These are phyloP conservation scores for Myanophis thanlyinensis DNA, from an alignment of 2,113 vertebrate species.

Conservation along the genomic window DNA sequence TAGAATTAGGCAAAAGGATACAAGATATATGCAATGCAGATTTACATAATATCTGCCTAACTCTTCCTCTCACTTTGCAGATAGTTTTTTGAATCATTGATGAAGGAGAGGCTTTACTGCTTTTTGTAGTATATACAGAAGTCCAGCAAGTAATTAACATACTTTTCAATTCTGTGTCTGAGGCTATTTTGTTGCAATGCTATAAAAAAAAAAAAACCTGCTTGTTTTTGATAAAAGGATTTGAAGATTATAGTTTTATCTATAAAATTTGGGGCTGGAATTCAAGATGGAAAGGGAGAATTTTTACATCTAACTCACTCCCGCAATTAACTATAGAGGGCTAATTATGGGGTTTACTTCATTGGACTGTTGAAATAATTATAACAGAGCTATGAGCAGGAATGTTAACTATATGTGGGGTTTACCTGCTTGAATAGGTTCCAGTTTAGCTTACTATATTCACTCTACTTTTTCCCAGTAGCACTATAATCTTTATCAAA, in stretches of 20 bases:
- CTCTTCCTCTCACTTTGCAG: conserved; percentile 19
- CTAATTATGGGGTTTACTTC: not conserved
- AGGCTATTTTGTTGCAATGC: conserved; percentile 40
- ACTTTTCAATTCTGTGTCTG: conserved; percentile 12
- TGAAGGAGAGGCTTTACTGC: conserved; percentile 42
- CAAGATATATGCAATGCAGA: conserved; percentile 42
- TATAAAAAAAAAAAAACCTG: not conserved
- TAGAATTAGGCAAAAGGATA: conserved; percentile 51
- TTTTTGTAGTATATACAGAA: conserved; percentile 45
- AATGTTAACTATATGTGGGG: not conserved
- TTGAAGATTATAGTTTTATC: conserved; percentile 9
- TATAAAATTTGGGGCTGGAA: conserved; percentile 2
- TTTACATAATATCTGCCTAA: conserved; percentile 21
- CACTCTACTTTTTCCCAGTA: not conserved
- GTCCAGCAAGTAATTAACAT: conserved; percentile 55
- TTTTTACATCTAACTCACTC: not conserved
- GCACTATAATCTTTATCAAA: not conserved
- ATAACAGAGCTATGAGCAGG: not conserved
- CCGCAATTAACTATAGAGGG: not conserved
- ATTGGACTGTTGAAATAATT: not conserved
- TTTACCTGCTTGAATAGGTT: not conserved
- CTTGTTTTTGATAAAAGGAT: not conserved
- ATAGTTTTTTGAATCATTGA: conserved; percentile 48
- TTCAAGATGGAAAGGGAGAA: not conserved
- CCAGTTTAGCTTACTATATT: not conserved